phyloP scores from a whole-genome alignment of 2,113 vertebrate genomes.

The Formicarius rufipectus region DNA sequence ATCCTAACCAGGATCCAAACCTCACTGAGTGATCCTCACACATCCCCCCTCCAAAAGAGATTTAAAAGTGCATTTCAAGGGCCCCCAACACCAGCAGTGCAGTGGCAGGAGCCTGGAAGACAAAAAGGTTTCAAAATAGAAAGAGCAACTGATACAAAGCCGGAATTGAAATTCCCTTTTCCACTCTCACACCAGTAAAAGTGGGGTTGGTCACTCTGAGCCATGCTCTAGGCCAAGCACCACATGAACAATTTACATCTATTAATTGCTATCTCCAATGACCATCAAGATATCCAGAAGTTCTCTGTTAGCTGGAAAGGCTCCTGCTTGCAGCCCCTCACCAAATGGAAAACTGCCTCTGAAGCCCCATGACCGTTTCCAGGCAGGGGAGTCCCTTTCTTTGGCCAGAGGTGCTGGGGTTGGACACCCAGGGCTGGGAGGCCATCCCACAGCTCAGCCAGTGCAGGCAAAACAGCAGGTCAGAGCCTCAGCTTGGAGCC shows the following conservation, averaged over 20 bases:
- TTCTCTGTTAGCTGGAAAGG: not conserved
- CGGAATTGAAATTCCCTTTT: not conserved
- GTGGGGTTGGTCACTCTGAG: not conserved
- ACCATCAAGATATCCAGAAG: not conserved
- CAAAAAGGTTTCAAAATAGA: not conserved
- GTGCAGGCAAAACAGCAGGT: not conserved
- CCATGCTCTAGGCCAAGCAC: not conserved
- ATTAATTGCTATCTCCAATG: not conserved
- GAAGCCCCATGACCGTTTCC: not conserved
- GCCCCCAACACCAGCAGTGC: not conserved
- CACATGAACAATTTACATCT: not conserved
- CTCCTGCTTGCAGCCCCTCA: not conserved
- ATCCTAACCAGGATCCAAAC: not conserved
- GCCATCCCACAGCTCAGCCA: not conserved
- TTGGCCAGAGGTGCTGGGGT: not conserved
- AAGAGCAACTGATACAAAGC: not conserved
- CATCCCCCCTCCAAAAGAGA: not conserved
- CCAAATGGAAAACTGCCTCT: constrained; percentile 29
- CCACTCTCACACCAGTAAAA: not conserved
- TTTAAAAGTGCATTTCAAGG: not conserved
- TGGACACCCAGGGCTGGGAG: not conserved
- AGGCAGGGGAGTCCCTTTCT: not conserved
- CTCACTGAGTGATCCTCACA: not conserved
- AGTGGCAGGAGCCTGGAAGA: not conserved
- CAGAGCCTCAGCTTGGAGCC: not conserved